phyloP scores from a whole-genome alignment of 2,888 invertebrate genomes.

The Copidosoma aretas region DNA sequence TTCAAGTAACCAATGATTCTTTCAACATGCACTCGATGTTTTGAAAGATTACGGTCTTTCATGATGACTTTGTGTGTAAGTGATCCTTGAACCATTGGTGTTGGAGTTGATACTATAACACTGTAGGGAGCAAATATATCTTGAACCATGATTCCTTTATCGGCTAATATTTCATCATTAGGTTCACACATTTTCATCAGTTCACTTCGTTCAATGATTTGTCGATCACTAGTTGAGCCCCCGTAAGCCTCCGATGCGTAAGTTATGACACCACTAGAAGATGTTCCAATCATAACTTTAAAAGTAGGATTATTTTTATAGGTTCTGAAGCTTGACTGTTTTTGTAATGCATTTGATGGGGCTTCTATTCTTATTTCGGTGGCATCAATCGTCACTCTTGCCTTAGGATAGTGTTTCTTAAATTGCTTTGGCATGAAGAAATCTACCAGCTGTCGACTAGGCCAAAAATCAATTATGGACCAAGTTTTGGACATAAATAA shows the following conservation, averaged over 20 bases:
- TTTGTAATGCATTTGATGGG: neutral
- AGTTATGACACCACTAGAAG: conserved; percentile 41
- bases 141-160: conserved; percentile 44
- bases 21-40: too few species aligned
- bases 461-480: conserved; percentile 14
- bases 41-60: too few species aligned
- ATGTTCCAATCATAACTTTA: conserved; percentile 40
- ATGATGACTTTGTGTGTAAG: too few species aligned
- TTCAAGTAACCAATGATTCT: too few species aligned
- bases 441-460: conserved; percentile 13
- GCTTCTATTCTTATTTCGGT: neutral
- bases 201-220: conserved; percentile 42
- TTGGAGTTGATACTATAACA: conserved; percentile 15
- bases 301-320: conserved; percentile 45
- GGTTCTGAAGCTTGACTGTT: conserved; percentile 1
- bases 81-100: too few species aligned
- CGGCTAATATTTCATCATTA: conserved; percentile 43
- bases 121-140: conserved; percentile 42
- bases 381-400: neutral
- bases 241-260: conserved; percentile 39
- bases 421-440: conserved; percentile 14
- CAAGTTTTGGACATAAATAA: conserved; percentile 16
- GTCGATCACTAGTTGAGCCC: conserved; percentile 43
- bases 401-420: conserved; percentile 6
- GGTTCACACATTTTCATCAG: conserved; percentile 16